Conservation (phyloP, 2,888 invertebrate species). For the Taphrorychus bicolor region DNA sequence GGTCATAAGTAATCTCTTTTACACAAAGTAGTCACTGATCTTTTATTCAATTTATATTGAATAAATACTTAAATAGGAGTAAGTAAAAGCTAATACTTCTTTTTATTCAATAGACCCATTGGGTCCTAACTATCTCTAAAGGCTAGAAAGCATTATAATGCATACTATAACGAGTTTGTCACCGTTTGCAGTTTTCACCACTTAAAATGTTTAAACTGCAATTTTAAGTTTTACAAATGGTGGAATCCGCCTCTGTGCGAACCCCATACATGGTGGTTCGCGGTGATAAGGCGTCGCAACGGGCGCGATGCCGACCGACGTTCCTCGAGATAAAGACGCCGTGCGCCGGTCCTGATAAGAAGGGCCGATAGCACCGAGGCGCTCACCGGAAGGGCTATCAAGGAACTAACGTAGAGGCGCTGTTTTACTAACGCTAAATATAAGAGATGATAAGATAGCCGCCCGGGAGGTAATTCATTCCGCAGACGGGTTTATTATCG, state of each 20-base stretch:
- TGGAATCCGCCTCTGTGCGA: not conserved
- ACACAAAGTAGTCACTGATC: too few relatives aligned
- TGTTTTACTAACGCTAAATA: slow-evolving; percentile 24
- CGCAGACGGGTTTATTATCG: slow-evolving; percentile 6
- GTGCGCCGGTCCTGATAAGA: slow-evolving; percentile 20
- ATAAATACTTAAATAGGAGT: too few relatives aligned
- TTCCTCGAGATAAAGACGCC: slow-evolving; percentile 30
- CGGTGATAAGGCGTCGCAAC: slow-evolving; percentile 34
- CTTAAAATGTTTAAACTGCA: not conserved
- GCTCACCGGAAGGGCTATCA: slow-evolving; percentile 36
- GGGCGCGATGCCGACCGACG: slow-evolving; percentile 29
- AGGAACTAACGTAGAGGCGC: slow-evolving; percentile 28
- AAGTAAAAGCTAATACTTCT: too few relatives aligned
- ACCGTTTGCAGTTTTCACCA: not conserved
- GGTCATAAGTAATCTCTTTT: too few relatives aligned
- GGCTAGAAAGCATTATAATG: too few relatives aligned
- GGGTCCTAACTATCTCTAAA: too few relatives aligned
- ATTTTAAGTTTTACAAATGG: not conserved
- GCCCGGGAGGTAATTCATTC: slow-evolving; percentile 15
- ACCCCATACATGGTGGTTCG: slow-evolving; percentile 28
- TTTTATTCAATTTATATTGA: too few relatives aligned
- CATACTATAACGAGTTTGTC: too few relatives aligned
- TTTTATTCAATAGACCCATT: too few relatives aligned
- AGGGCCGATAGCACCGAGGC: slow-evolving; percentile 30
- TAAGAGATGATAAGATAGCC: slow-evolving; percentile 18